Evolutionary conservation across 2,113 vertebrate species (phyloP).

Genomic region (Suricata suricatta): DNA sequence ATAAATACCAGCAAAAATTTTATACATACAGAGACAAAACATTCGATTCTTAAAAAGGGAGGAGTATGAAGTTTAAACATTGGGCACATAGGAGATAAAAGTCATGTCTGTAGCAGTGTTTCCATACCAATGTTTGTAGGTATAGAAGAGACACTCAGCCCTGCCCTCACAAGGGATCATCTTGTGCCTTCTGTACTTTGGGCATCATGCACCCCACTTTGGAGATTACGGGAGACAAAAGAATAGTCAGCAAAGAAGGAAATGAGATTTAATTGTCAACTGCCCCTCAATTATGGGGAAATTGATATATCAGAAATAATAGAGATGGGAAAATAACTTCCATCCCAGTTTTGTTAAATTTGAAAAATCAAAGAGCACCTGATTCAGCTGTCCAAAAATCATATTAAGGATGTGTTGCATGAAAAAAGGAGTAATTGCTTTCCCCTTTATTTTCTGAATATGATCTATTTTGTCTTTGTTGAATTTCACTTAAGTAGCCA

Average conservation of each 20-base stretch:
- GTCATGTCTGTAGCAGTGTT: neutral
- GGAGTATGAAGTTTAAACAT: neutral
- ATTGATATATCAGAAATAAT: neutral
- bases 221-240: neutral
- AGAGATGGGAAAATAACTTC: neutral
- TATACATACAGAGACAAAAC: neutral
- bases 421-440: neutral
- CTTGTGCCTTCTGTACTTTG: neutral
- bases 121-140: neutral
- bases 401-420: neutral
- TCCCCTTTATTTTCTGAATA: neutral
- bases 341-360: neutral
- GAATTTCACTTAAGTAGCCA: neutral
- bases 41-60: neutral
- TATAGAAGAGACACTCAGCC: neutral
- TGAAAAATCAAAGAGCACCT: neutral
- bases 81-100: neutral
- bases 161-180: neutral
- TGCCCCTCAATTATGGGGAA: too few species aligned
- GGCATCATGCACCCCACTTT: neutral
- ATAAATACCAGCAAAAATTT: neutral
- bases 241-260: neutral
- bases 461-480: neutral
- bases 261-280: neutral
- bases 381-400: neutral